Conservation (phyloP, 2,888 invertebrate genomes). For the Drosophila yooni region DNA sequence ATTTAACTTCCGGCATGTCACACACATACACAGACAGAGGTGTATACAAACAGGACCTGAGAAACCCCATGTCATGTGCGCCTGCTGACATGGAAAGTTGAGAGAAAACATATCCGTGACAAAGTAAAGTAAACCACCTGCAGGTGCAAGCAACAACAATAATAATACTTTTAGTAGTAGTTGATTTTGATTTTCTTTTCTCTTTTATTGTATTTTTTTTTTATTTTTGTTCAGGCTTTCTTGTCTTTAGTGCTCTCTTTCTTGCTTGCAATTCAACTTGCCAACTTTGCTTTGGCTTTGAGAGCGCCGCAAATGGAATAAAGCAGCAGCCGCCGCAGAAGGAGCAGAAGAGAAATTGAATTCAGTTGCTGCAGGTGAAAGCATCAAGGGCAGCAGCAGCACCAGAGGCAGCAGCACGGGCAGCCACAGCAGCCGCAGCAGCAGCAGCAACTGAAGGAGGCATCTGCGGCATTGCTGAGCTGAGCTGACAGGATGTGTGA, state of each 20-base stretch:
- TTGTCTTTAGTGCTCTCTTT: slow-evolving; percentile 3
- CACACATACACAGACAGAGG: slow-evolving; percentile 13
- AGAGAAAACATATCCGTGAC: slow-evolving; percentile 80
- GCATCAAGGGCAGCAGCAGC: slow-evolving; percentile 2
- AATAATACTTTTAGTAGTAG: slow-evolving; percentile 63
- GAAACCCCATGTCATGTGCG: slow-evolving; percentile 32
- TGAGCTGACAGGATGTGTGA: slow-evolving; percentile 66
- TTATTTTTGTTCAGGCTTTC: neutral
- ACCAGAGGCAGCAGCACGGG: neutral
- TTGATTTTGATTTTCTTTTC: slow-evolving; percentile 32
- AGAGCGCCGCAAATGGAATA: slow-evolving; percentile 42
- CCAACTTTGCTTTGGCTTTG: slow-evolving; percentile 41
- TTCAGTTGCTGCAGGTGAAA: slow-evolving; percentile 67
- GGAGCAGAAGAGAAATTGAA: slow-evolving; percentile 61
- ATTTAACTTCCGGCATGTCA: slow-evolving; percentile 77
- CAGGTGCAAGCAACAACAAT: slow-evolving; percentile 72
- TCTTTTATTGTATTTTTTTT: slow-evolving; percentile 2
- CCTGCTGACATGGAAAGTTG: slow-evolving; percentile 63
- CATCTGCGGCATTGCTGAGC: slow-evolving; percentile 2
- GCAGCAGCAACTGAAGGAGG: slow-evolving; percentile 16
- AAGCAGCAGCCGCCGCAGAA: slow-evolving; percentile 30
- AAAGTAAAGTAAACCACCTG: slow-evolving; percentile 72
- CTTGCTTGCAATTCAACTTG: slow-evolving; percentile 47
- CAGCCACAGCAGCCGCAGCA: slow-evolving; percentile 13
- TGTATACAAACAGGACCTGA: slow-evolving; percentile 19